These are phyloP conservation scores for Lynx canadensis DNA, from an alignment of 2,113 vertebrate genomes.

Conservation along the genomic window DNA sequence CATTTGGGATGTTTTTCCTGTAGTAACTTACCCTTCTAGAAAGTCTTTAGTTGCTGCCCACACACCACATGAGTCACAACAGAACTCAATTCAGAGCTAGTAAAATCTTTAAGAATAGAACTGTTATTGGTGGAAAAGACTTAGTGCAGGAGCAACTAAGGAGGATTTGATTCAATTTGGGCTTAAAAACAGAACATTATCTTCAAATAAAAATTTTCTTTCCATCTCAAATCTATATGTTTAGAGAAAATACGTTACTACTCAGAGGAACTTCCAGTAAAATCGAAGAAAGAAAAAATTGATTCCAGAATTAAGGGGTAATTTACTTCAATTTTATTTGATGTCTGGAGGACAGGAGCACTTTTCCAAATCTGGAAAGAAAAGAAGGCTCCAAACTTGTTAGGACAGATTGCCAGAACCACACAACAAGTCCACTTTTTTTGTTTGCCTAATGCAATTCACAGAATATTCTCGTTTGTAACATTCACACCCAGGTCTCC, in stretches of 20 bases:
- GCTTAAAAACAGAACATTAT: slow-evolving; percentile 42
- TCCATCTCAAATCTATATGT: neutral
- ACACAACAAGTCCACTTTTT: neutral
- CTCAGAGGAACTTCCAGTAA: neutral
- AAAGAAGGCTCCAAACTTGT: neutral
- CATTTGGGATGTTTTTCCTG: slow-evolving; percentile 66
- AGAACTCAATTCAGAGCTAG: slow-evolving; percentile 65
- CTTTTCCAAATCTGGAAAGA: neutral
- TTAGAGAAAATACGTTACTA: slow-evolving; percentile 28
- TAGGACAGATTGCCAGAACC: neutral
- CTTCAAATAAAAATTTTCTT: neutral
- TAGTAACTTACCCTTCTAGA: slow-evolving; percentile 74
- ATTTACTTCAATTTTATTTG: neutral
- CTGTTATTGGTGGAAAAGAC: slow-evolving; percentile 52
- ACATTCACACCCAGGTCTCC: neutral
- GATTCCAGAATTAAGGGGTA: neutral
- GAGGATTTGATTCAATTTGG: slow-evolving; percentile 9
- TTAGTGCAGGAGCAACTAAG: slow-evolving; percentile 42
- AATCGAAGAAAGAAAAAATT: neutral
- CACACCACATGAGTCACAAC: slow-evolving; percentile 72
- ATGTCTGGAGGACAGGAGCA: neutral
- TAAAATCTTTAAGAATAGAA: slow-evolving; percentile 67
- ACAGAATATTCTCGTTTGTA: neutral
- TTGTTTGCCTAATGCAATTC: neutral
- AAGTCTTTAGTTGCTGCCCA: slow-evolving; percentile 72